phyloP scores from a whole-genome alignment of 2,888 invertebrate genomes.

The Nomada ruficornis region DNA sequence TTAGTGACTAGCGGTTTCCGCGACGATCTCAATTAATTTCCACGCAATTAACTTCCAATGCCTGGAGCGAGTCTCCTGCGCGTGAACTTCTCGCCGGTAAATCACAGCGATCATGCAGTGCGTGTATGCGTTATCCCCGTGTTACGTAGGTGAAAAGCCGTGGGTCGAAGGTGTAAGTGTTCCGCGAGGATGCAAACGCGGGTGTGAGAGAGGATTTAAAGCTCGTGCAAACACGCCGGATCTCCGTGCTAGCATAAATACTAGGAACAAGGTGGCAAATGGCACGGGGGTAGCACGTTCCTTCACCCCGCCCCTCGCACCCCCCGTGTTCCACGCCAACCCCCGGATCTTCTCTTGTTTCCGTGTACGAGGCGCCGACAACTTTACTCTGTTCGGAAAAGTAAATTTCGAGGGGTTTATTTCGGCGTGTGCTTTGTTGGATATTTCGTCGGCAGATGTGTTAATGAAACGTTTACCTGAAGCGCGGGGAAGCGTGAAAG shows the following conservation, averaged over 20 bases:
- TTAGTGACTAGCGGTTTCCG: constrained; percentile 61
- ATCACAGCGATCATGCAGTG: constrained; percentile 54
- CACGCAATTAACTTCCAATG: constrained; percentile 68
- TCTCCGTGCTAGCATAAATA: constrained; percentile 71
- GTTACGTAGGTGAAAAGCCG: constrained; percentile 53
- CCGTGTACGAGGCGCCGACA: constrained; percentile 22
- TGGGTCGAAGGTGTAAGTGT: constrained; percentile 55
- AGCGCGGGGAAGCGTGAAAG: not conserved
- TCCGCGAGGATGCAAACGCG: constrained; percentile 47
- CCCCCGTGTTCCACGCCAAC: constrained; percentile 2
- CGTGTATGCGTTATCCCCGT: constrained; percentile 55
- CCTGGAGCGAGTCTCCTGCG: constrained; percentile 52
- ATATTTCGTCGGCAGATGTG: constrained; percentile 2
- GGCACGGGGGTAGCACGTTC: constrained; percentile 70
- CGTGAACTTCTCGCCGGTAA: constrained; percentile 62
- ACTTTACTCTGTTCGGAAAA: constrained; percentile 22
- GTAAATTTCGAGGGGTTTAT: constrained; percentile 27
- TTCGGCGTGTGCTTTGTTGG: not conserved
- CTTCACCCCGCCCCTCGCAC: constrained; percentile 41
- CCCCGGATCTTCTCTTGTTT: constrained; percentile 24
- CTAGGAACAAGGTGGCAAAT: constrained; percentile 73
- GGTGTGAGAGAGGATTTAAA: constrained; percentile 54
- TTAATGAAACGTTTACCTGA: constrained; percentile 7
- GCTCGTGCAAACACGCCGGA: constrained; percentile 66
- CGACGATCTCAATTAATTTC: constrained; percentile 67